Conservation (phyloP, 92 coral and sea anemone species). For the Zoanthus sociatus region DNA sequence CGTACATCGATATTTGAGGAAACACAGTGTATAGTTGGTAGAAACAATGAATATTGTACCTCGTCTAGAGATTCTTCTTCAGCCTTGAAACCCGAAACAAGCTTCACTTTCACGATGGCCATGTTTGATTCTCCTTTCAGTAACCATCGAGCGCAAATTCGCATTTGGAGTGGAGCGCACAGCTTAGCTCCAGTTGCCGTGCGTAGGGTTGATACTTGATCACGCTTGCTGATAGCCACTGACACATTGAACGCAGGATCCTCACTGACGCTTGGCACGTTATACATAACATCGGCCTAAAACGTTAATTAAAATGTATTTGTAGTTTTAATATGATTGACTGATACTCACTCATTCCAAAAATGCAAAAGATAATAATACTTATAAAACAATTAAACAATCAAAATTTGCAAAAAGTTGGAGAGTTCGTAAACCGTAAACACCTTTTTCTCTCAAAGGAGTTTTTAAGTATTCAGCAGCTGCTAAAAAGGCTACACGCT, state of each 20-base stretch:
- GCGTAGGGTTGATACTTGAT: conserved; percentile 32
- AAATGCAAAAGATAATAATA: too few relatives aligned
- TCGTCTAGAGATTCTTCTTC: conserved; percentile 82
- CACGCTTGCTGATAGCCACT: conserved; percentile 63
- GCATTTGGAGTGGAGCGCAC: conserved; percentile 82
- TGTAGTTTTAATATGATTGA: background rate
- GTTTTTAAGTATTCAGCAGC: too few relatives aligned
- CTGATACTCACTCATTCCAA: too few relatives aligned
- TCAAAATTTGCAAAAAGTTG: too few relatives aligned
- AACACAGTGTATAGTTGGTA: too few relatives aligned
- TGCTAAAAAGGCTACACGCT: too few relatives aligned
- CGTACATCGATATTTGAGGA: too few relatives aligned
- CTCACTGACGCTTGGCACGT: conserved; percentile 82
- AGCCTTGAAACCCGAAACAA: conserved; percentile 88
- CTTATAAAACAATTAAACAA: too few relatives aligned
- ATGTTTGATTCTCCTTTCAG: conserved; percentile 83
- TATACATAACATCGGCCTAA: conserved; percentile 90
- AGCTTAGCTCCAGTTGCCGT: conserved; percentile 74
- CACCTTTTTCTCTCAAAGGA: too few relatives aligned
- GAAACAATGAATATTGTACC: conserved; percentile 44
- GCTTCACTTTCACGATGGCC: conserved; percentile 94
- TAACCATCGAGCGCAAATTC: conserved; percentile 85
- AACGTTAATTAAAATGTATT: background rate
- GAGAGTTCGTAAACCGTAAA: too few relatives aligned
- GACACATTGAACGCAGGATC: conserved; percentile 83